Evolutionary conservation across 1,140 invertebrate species (phyloP).

Genomic region (Conopomorpha cramerella): DNA sequence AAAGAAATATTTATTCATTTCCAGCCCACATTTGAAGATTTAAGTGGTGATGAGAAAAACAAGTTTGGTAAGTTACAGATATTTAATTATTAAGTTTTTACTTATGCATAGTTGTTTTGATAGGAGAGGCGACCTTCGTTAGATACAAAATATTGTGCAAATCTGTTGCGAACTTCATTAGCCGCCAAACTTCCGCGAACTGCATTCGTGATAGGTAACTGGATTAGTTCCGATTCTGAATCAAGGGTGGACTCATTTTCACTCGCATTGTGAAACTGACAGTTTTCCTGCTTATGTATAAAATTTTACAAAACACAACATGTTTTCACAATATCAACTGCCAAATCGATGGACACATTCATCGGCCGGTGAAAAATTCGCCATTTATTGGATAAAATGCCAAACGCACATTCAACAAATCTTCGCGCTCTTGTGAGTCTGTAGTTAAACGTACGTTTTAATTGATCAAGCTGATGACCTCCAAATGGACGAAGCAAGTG

Average conservation of each 20-base stretch:
- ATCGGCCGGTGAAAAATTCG: slow-evolving; percentile 7
- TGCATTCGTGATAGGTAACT: slow-evolving; percentile 8
- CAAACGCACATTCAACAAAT: slow-evolving; percentile 7
- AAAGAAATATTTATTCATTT: background rate
- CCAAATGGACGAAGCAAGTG: slow-evolving; percentile 27
- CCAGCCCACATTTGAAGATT: background rate
- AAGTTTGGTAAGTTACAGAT: slow-evolving; percentile 6
- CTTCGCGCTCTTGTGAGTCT: slow-evolving; percentile 4
- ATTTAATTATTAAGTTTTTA: slow-evolving; percentile 11
- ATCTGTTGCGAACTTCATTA: slow-evolving; percentile 8
- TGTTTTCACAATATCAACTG: slow-evolving; percentile 5
- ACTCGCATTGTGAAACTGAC: slow-evolving; percentile 10
- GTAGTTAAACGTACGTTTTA: slow-evolving; percentile 4
- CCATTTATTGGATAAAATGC: slow-evolving; percentile 8
- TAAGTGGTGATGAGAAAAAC: slow-evolving; percentile 3
- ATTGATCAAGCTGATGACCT: background rate
- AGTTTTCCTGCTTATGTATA: slow-evolving; percentile 20
- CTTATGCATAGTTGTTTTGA: slow-evolving; percentile 6
- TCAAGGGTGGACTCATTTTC: slow-evolving; percentile 14
- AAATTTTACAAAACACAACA: slow-evolving; percentile 9
- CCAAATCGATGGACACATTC: slow-evolving; percentile 4
- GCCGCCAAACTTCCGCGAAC: slow-evolving; percentile 12
- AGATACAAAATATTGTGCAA: slow-evolving; percentile 5
- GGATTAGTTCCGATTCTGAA: slow-evolving; percentile 13
- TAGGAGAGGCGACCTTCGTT: slow-evolving; percentile 5